Base-by-base conservation (phyloP, 1,140 invertebrate genomes). In the Sinonovacula constricta region DNA sequence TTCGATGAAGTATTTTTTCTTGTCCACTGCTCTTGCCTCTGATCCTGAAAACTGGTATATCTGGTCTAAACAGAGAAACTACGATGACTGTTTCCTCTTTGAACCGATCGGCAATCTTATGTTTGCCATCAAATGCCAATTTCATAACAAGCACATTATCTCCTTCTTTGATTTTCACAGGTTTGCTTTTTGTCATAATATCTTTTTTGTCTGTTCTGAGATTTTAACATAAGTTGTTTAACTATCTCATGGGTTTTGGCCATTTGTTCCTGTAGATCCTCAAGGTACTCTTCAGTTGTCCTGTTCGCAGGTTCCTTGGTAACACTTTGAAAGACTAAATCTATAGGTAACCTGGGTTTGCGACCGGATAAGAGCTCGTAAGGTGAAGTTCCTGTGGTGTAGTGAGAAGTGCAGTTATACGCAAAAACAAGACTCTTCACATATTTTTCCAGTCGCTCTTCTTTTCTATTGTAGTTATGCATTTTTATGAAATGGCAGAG, bases 211-310 rank as follows among this genome's bases (percentile, higher is more conserved):
- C 62, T 72, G 4, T 45, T 45, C 31, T 70, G 56, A 24, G 68
- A 51, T 24, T 28, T 70, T 1, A 12, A 14, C 18, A 57, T 24
- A 59, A 12, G 18, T 30, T 12, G 1, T 31, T 57, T 33, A 15
- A 57, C 68, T 10, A 70, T 68, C 28, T 78, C 54, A 51, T 34
- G 39, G 1, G 77, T 49, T 24, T 65, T 62, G 18, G 39, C n/a
- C 1, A 79, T 56, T n/a, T 68, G 22, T 65, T 79, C 62, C 2
- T 33, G 14, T 59, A 70, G 45, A 22, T 71, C 51, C 36, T 71
- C 31, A 24, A 56, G 66, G 45, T 71, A 79, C 15, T 63, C 31
- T 7, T 26, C 36, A 3, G 57, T 49, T 3, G 56, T 72, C 53
- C 26, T 59, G 1, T 72, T 72, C 0, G 30, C 2, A 28, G 26